These are phyloP conservation scores for Chunga burmeisteri DNA, from an alignment of 2,113 vertebrate species.

Conservation along the genomic window DNA sequence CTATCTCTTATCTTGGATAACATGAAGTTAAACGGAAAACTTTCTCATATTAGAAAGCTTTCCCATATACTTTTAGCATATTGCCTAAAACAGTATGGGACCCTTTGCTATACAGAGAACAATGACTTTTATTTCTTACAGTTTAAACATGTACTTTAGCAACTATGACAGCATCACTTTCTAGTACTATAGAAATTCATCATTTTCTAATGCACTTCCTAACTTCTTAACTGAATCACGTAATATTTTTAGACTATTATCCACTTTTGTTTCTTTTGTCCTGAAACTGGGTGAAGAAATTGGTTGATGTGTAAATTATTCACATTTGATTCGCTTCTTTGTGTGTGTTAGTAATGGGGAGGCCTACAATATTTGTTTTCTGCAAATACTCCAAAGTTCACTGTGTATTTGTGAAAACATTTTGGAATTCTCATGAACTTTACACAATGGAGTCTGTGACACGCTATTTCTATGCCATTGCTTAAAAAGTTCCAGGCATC, in stretches of 20 bases:
- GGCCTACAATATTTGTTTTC: background rate
- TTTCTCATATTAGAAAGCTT: background rate
- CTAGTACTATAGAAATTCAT: background rate
- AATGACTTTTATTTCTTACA: background rate
- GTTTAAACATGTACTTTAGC: background rate
- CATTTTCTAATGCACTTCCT: background rate
- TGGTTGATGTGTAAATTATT: background rate
- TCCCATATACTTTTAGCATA: background rate
- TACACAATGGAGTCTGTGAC: background rate
- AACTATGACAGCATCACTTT: background rate
- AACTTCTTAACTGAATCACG: background rate
- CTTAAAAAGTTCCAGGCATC: background rate
- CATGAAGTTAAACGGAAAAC: background rate
- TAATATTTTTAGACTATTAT: background rate
- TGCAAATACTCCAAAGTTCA: background rate
- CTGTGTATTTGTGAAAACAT: background rate
- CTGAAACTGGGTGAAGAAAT: background rate
- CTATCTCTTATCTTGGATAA: background rate
- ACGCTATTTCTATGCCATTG: background rate
- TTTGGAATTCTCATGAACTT: background rate
- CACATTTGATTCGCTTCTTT: background rate
- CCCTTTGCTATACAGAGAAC: background rate
- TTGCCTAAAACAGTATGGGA: background rate
- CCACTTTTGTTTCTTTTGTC: background rate
- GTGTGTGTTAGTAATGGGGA: background rate